Base-by-base conservation (phyloP, 2,888 invertebrate species). In the Punctoribates punctum region DNA sequence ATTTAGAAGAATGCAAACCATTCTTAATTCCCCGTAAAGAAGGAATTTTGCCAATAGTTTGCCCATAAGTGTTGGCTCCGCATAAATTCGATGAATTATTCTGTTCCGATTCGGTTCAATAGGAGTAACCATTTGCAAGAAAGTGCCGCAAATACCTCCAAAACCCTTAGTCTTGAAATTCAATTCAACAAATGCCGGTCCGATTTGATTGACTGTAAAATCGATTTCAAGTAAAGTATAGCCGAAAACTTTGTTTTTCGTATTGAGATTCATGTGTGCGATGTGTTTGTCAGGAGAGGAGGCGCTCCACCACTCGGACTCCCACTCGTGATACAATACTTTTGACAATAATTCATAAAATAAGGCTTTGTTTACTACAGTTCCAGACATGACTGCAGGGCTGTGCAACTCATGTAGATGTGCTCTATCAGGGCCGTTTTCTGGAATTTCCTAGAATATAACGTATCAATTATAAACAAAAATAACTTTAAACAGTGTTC, bases 371-470 rank as follows among this genome's bases (percentile, higher is more conserved):
- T 54, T 60, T 6, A 84, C 80, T 73, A 84, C 81, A 75, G 85
- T 82, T 27, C 88, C 86, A 5, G 20, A 4, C 34, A 90, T 77
- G 0, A 85, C 83, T 0, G 89, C 87, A 11, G 34, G 25, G 0
- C 88, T 88, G 80, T 95, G 95, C 0, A 95, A 88, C 0, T 90
- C 89, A 74, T 87, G 87, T 27, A 95, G 86, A 82, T 95, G 95
- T 0, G 91, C 90, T 0, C 91, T 87, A 81, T 95, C 94, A 0
- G 93, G 91, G 0, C 93, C 94, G 81, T 95, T 95, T 83, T 94
- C 94, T 0, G 94, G 93, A 54, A 94, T 91, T 81, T 95, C 94
- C 91, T 92, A 38, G n/a, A n/a, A n/a, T n/a, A n/a, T n/a, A n/a
- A n/a, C n/a, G n/a, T n/a, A n/a, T n/a, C n/a, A n/a, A n/a, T n/a